These are phyloP conservation scores for Xestia xanthographa DNA, from an alignment of 2,888 invertebrate species.

Conservation along the genomic window DNA sequence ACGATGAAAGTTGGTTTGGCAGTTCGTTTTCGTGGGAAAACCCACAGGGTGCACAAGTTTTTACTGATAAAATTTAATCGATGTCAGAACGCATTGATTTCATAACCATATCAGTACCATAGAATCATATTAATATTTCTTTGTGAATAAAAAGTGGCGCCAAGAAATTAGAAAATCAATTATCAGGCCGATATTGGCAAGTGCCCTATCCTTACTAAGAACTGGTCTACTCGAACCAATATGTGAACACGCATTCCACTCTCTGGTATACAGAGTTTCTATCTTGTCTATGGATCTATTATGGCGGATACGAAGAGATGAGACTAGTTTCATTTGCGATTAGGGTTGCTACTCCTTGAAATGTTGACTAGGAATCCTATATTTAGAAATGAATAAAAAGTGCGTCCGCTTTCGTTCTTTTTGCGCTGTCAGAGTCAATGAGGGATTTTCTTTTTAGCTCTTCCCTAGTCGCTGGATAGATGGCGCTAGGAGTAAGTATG, in stretches of 20 bases:
- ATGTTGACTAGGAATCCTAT: constrained; percentile 45
- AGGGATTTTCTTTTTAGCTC: too few species aligned
- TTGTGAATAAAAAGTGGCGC: constrained; percentile 42
- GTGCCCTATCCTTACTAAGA: constrained; percentile 47
- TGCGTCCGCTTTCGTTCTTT: constrained; percentile 43
- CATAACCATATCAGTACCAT: constrained; percentile 4
- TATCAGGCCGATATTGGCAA: constrained; percentile 37
- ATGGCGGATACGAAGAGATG: constrained; percentile 52
- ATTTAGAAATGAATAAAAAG: constrained; percentile 56
- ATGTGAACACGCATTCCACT: constrained; percentile 56
- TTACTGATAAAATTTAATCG: background rate
- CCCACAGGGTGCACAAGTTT: background rate
- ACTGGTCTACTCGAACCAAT: constrained; percentile 38
- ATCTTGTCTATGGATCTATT: constrained; percentile 50
- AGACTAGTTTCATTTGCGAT: constrained; percentile 53
- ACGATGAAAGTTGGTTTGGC: background rate
- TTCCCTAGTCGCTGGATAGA: too few species aligned
- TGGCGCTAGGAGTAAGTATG: too few species aligned
- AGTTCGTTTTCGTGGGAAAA: background rate
- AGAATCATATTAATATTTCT: constrained; percentile 31
- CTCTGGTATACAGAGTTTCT: constrained; percentile 51
- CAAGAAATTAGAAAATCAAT: constrained; percentile 58
- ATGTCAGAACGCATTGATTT: background rate
- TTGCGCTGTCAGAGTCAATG: constrained; percentile 49
- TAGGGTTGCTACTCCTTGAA: constrained; percentile 45